These are phyloP conservation scores for Trichechus manatus DNA, from an alignment of 2,113 vertebrate genomes.

Conservation along the genomic window DNA sequence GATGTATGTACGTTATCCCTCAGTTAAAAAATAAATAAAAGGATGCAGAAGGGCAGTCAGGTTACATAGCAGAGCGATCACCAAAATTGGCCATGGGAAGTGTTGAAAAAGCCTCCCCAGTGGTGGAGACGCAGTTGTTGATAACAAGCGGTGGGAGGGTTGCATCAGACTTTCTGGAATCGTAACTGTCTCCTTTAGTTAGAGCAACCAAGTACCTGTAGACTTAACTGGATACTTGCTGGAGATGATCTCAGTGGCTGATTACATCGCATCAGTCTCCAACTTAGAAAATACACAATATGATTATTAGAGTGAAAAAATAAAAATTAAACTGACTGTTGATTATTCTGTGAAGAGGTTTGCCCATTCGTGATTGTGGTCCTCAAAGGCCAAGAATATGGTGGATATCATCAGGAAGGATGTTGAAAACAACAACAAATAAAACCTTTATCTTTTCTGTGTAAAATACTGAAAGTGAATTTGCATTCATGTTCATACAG, in stretches of 20 bases:
- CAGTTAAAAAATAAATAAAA: slow-evolving; percentile 1
- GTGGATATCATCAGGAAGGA: slow-evolving; percentile 34
- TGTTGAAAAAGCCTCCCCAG: slow-evolving; percentile 33
- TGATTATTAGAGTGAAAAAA: slow-evolving; percentile 37
- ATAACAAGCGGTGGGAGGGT: slow-evolving; percentile 50
- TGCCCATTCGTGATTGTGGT: slow-evolving; percentile 31
- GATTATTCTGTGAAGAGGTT: slow-evolving; percentile 58
- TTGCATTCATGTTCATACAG: slow-evolving; percentile 13
- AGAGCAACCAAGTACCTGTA: slow-evolving; percentile 1
- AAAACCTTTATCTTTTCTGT: slow-evolving; percentile 41
- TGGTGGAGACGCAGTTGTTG: not conserved
- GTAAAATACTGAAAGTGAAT: slow-evolving; percentile 50
- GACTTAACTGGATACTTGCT: slow-evolving; percentile 25
- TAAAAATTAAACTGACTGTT: slow-evolving; percentile 19
- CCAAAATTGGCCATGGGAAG: slow-evolving; percentile 3
- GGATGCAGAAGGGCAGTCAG: not conserved
- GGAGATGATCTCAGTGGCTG: not conserved
- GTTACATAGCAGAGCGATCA: slow-evolving; percentile 7
- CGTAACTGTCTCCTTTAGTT: not conserved
- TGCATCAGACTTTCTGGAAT: slow-evolving; percentile 33
- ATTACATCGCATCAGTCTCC: not conserved
- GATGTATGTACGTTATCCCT: not conserved
- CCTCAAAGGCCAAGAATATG: slow-evolving; percentile 47
- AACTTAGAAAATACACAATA: slow-evolving; percentile 47
- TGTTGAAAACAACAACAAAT: slow-evolving; percentile 61